Evolutionary conservation across 1,140 invertebrate species (phyloP).

Genomic region (Batillaria attramentaria): DNA sequence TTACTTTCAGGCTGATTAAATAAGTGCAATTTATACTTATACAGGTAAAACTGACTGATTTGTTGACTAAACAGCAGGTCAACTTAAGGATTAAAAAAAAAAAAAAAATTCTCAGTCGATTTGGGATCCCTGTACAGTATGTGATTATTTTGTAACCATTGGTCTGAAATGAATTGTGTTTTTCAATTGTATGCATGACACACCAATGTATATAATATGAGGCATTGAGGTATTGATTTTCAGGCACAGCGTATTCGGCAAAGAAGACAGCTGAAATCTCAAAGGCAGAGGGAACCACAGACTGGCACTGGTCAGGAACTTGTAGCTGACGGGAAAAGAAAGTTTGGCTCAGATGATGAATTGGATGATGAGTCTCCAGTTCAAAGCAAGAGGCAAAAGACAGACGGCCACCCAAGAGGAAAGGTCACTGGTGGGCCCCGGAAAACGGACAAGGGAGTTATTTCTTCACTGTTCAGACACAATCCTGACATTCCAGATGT

Average conservation of each 20-base stretch:
- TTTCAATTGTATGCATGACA: not conserved
- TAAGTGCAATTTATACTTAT: not conserved
- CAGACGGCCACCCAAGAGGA: not conserved
- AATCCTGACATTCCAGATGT: constrained; percentile 58
- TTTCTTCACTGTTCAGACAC: constrained; percentile 57
- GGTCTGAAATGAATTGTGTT: not conserved
- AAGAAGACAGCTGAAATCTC: constrained; percentile 12
- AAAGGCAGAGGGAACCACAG: not conserved
- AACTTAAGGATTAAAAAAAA: not conserved
- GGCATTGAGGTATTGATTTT: not conserved
- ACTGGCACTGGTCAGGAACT: not conserved
- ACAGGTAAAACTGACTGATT: not conserved
- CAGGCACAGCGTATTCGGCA: constrained; percentile 19
- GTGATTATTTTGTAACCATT: not conserved
- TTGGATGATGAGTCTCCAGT: not conserved
- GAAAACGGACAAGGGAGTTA: constrained; percentile 26
- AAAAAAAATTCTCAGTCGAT: not conserved
- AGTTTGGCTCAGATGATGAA: not conserved
- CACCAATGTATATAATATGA: not conserved
- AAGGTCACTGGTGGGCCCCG: not conserved
- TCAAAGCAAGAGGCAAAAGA: not conserved
- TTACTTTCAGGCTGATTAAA: no score
- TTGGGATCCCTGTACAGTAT: not conserved
- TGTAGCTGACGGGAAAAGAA: not conserved
- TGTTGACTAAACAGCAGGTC: no score